phyloP scores from a whole-genome alignment of 1,140 invertebrate species.

The Trichonephila inaurata region DNA sequence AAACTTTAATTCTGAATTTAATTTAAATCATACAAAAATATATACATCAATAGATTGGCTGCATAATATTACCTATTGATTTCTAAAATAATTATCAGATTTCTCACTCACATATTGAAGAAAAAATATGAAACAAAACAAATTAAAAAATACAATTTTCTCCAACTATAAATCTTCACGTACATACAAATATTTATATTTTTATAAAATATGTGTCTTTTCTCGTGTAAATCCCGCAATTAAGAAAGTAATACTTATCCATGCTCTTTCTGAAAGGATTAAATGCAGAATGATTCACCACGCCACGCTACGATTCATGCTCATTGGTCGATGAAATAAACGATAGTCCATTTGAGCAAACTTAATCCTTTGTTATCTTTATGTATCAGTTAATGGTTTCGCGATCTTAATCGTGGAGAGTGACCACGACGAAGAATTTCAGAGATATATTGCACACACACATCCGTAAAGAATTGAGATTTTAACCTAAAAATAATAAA shows the following conservation, averaged over 20 bases:
- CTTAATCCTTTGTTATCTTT: slow-evolving; percentile 21
- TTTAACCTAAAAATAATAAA: too few relatives aligned
- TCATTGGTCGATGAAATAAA: background rate
- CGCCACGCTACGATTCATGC: background rate
- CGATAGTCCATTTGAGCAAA: background rate
- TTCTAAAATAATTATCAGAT: too few relatives aligned
- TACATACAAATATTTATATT: too few relatives aligned
- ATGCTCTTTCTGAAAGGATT: background rate
- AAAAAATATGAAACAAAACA: too few relatives aligned
- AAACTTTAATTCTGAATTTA: too few relatives aligned
- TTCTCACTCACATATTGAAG: too few relatives aligned
- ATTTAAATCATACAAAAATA: too few relatives aligned
- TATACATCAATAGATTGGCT: too few relatives aligned
- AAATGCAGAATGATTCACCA: background rate
- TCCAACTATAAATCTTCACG: too few relatives aligned
- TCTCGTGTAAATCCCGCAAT: background rate
- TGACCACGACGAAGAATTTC: background rate
- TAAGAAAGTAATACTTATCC: background rate
- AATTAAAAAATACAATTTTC: too few relatives aligned
- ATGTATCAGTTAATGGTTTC: background rate
- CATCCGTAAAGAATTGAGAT: background rate
- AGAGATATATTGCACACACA: background rate
- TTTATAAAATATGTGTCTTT: too few relatives aligned
- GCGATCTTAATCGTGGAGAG: background rate
- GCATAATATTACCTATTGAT: too few relatives aligned